A percentile compares a stretch with the other conserved stretches of the same genome.
Evolutionary conservation across 35 echinoderm and acorn worm genomes (phyloP).

Genomic region (Chiridota heheva): DNA sequence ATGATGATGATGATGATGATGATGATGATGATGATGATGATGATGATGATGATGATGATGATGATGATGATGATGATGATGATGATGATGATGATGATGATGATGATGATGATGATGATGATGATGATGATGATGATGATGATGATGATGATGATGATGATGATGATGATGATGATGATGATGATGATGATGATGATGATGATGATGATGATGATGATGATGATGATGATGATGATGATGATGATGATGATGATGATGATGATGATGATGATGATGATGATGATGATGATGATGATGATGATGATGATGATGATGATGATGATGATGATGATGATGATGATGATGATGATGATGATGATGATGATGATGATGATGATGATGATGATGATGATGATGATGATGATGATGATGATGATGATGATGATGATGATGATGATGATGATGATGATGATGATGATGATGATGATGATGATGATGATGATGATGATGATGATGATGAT

Average conservation of each 20-base stretch:
- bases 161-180: slow-evolving; percentile 14
- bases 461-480: slow-evolving; percentile 14
- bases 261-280: slow-evolving; percentile 19
- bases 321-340: slow-evolving; percentile 19
- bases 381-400: slow-evolving; percentile 19
- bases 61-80: slow-evolving; percentile 15
- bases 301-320: slow-evolving; percentile 15
- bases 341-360: slow-evolving; percentile 14
- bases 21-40: slow-evolving; percentile 19
- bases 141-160: slow-evolving; percentile 19
- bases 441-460: slow-evolving; percentile 19
- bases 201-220: slow-evolving; percentile 19
- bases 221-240: slow-evolving; percentile 14
- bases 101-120: slow-evolving; percentile 14
- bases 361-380: slow-evolving; percentile 15
- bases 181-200: slow-evolving; percentile 15
- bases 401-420: slow-evolving; percentile 14
- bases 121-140: slow-evolving; percentile 15
- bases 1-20: slow-evolving; percentile 15
- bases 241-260: slow-evolving; percentile 15
- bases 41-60: slow-evolving; percentile 14
- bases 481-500: slow-evolving; percentile 15
- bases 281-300: slow-evolving; percentile 14
- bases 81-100: slow-evolving; percentile 19
- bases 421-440: slow-evolving; percentile 15